phyloP scores from a whole-genome alignment of 2,113 vertebrate genomes.

The Epinephelus fuscoguttatus region DNA sequence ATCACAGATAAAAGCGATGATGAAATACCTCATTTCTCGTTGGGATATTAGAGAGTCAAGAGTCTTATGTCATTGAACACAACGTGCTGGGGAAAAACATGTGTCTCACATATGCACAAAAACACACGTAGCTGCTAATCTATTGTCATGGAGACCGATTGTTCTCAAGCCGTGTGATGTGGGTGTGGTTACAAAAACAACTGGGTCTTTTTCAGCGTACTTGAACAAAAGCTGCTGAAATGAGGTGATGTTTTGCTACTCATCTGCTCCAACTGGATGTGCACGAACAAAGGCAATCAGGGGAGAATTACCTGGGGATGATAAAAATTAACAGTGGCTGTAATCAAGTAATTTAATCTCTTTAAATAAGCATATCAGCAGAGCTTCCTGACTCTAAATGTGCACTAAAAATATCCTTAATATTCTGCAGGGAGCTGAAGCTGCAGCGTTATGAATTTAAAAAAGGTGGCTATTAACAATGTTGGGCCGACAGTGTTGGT shows the following conservation, averaged over 20 bases:
- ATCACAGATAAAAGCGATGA: slow-evolving; percentile 5
- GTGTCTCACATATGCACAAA: not conserved
- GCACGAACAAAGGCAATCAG: slow-evolving; percentile 12
- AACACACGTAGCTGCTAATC: slow-evolving; percentile 65
- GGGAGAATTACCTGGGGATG: not conserved
- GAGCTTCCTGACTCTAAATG: not conserved
- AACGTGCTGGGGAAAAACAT: slow-evolving; percentile 16
- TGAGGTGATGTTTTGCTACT: slow-evolving; percentile 16
- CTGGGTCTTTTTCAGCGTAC: not conserved
- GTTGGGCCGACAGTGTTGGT: no score
- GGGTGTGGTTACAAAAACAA: slow-evolving; percentile 31
- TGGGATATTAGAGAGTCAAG: not conserved
- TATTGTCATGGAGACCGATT: slow-evolving; percentile 46
- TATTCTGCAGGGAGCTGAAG: not conserved
- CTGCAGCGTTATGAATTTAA: not conserved
- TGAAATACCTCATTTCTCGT: slow-evolving; percentile 1
- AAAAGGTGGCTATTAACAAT: not conserved
- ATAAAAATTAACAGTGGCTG: slow-evolving; percentile 18
- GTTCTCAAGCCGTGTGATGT: slow-evolving; percentile 20
- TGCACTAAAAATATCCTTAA: not conserved
- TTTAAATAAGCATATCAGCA: slow-evolving; percentile 7
- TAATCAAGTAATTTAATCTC: slow-evolving; percentile 34
- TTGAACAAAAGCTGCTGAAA: slow-evolving; percentile 36
- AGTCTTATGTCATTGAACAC: slow-evolving; percentile 35
- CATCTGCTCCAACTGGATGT: not conserved